Evolutionary conservation across 2,888 invertebrate species (phyloP).

Genomic region (Eurytoma californica): DNA sequence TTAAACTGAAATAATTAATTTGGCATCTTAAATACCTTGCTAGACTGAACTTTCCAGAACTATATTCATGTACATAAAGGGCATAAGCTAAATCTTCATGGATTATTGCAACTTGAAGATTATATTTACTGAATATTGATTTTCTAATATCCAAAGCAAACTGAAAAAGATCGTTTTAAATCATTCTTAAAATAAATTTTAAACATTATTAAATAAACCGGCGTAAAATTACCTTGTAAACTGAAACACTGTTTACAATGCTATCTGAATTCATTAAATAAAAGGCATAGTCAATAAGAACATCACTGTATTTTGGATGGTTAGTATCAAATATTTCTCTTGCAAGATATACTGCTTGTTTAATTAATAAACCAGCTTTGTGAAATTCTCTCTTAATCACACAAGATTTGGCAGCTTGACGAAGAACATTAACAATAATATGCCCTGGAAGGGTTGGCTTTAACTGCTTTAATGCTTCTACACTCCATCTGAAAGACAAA

Average conservation of each 20-base stretch:
- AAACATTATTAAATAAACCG: conserved; percentile 1
- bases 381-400: conserved; percentile 91
- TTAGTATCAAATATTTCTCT: conserved; percentile 78
- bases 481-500: conserved; percentile 80
- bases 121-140: conserved; percentile 87
- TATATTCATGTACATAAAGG: conserved; percentile 93
- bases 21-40: conserved; percentile 78
- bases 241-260: conserved; percentile 88
- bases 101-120: conserved; percentile 91
- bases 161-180: conserved; percentile 69
- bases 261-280: conserved; percentile 92
- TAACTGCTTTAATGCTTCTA: conserved; percentile 84
- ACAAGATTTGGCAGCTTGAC: conserved; percentile 92
- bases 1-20: neutral
- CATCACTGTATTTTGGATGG: conserved; percentile 91
- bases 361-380: conserved; percentile 88
- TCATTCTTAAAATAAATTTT: conserved; percentile 8
- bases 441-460: conserved; percentile 80
- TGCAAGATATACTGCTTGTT: conserved; percentile 86
- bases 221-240: conserved; percentile 81
- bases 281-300: conserved; percentile 92
- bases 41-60: conserved; percentile 88
- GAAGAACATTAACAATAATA: conserved; percentile 86
- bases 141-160: conserved; percentile 85
- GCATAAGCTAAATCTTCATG: conserved; percentile 96